Conservation (phyloP, 2,888 invertebrate genomes). For the Hipparchia semele region DNA sequence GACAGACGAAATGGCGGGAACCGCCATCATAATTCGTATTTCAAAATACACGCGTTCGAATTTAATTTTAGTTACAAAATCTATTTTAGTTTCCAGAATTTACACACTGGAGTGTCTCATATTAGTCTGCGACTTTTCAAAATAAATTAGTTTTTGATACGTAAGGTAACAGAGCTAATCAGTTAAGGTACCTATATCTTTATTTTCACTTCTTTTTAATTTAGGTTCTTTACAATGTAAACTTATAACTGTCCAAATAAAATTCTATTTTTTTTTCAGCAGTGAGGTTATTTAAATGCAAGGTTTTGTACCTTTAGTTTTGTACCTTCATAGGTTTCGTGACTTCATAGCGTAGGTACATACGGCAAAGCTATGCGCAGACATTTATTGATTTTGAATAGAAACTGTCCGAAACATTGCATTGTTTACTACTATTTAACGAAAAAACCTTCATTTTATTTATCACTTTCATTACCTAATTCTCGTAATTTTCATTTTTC, state of each 20-base stretch:
- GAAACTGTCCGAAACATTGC: constrained; percentile 51
- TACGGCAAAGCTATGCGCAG: constrained; percentile 60
- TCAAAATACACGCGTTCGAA: constrained; percentile 10
- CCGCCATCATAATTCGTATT: constrained; percentile 38
- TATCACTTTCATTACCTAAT: neutral
- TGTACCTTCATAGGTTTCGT: constrained; percentile 20
- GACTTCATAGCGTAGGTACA: constrained; percentile 40
- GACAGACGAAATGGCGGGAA: constrained; percentile 51
- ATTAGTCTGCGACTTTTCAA: neutral
- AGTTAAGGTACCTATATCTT: neutral
- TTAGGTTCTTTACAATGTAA: neutral
- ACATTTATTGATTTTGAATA: constrained; percentile 72
- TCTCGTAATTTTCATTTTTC: neutral
- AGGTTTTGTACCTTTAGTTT: neutral
- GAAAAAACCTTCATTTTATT: constrained; percentile 1
- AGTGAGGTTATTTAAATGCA: constrained; percentile 5
- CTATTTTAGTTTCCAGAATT: constrained; percentile 6
- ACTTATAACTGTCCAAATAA: neutral
- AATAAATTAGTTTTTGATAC: neutral
- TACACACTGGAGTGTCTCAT: constrained; percentile 2
- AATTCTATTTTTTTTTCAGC: neutral
- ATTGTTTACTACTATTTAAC: constrained; percentile 55
- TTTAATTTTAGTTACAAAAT: constrained; percentile 19
- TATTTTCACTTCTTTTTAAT: neutral
- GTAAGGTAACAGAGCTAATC: too few species aligned